Conservation (phyloP, 2,888 invertebrate genomes). For the Meteorus cinctellus region DNA sequence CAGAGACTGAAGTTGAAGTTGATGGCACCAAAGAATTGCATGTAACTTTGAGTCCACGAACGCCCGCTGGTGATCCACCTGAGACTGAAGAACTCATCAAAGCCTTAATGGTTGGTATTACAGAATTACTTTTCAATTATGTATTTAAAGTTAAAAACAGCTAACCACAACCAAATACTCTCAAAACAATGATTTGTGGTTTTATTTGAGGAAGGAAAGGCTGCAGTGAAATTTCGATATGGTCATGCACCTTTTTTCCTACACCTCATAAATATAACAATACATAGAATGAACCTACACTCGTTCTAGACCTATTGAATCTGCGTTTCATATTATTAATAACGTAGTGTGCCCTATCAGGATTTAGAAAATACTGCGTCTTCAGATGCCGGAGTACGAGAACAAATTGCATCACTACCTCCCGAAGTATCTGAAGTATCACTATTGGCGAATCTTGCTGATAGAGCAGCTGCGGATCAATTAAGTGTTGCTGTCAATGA, state of each 20-base stretch:
- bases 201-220: too few species aligned
- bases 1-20: slow-evolving; percentile 76
- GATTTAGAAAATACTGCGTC: slow-evolving; percentile 96
- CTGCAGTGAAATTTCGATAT: too few species aligned
- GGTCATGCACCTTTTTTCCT: too few species aligned
- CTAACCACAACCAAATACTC: too few species aligned
- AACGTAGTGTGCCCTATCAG: slow-evolving; percentile 73
- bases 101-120: slow-evolving; percentile 75
- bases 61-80: slow-evolving; percentile 89
- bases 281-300: too few species aligned
- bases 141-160: slow-evolving; percentile 10
- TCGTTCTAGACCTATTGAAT: slow-evolving; percentile 10
- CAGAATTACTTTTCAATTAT: slow-evolving; percentile 54
- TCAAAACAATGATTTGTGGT: slow-evolving; percentile 54
- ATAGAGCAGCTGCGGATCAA: slow-evolving; percentile 86
- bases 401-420: slow-evolving; percentile 94
- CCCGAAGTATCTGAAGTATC: slow-evolving; percentile 95
- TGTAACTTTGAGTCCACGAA: slow-evolving; percentile 85
- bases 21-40: slow-evolving; percentile 86
- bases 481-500: slow-evolving; percentile 90
- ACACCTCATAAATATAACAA: too few species aligned
- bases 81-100: slow-evolving; percentile 95
- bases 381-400: slow-evolving; percentile 93
- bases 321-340: background rate
- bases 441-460: slow-evolving; percentile 87